phyloP scores from a whole-genome alignment of 2,888 invertebrate species.

The Cenopis cana region DNA sequence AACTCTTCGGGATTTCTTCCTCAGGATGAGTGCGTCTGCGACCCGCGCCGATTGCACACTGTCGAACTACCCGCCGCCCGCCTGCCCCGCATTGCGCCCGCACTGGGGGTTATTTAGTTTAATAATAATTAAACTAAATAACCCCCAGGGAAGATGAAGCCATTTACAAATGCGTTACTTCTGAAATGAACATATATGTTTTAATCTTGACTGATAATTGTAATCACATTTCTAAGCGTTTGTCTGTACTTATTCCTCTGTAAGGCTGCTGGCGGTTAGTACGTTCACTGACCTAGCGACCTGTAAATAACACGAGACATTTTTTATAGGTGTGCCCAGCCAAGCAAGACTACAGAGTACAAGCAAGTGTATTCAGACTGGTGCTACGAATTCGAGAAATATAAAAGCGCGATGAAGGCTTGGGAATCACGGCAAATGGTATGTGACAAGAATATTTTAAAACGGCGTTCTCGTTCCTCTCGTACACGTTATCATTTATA shows the following conservation, averaged over 20 bases:
- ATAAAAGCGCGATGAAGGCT: slow-evolving; percentile 87
- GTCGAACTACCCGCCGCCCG: too few relatives aligned
- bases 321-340: slow-evolving; percentile 81
- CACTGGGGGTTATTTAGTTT: too few relatives aligned
- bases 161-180: too few relatives aligned
- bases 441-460: slow-evolving; percentile 51
- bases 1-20: too few relatives aligned
- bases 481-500: too few relatives aligned
- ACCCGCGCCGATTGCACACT: too few relatives aligned
- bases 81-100: too few relatives aligned
- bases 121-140: too few relatives aligned
- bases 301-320: not conserved
- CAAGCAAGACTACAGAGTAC: slow-evolving; percentile 85
- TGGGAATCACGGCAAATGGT: slow-evolving; percentile 87
- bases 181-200: too few relatives aligned
- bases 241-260: not conserved
- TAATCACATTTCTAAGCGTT: not conserved
- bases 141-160: too few relatives aligned
- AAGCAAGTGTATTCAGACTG: slow-evolving; percentile 88
- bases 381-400: slow-evolving; percentile 90
- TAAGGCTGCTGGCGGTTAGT: not conserved
- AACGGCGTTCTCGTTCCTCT: not conserved
- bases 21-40: too few relatives aligned
- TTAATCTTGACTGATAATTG: too few relatives aligned
- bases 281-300: not conserved